Evolutionary conservation across 2,113 vertebrate species (phyloP), one percentile per base, ranked within the genome.

Genomic region (Thalassarche chlororhynchos): DNA sequence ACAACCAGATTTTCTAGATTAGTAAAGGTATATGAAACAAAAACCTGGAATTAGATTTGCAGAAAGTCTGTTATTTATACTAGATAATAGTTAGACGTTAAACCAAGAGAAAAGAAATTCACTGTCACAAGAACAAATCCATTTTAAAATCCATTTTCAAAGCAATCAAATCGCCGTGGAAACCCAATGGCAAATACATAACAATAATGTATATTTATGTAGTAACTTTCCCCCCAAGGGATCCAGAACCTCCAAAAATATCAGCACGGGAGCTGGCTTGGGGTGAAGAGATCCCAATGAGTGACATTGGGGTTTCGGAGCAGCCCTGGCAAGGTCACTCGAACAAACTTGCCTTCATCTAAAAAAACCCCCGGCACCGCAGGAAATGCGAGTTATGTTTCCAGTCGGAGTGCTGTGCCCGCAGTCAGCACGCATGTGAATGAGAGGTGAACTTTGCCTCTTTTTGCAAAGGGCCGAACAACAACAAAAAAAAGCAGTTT

Each of bases 1-100:
- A 78, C 74, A 82, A 55, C 23, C 49, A 96, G 96, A 89, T 96
- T 94, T 94, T 91, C 84, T 95, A 95, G 96, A 97, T 96, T 97
- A 96, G 89, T 72, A 76, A 79, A 96, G 58, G 66, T 64, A 95
- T 96, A 83, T 90, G 79, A 96, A 96, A 65, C 38, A 88, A 96
- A 96, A 94, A 16, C 94, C 91, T 68, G 58, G 93, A 57, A 90
- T 97, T 93, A 94, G 70, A 42, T 96, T 80, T 91, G 70, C 82
- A 94, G 89, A 42, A 95, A 85, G 66, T 80, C 78, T 87, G 70
- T 93, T 93, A 94, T 95, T 96, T 97, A 52, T 80, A 81, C 87
- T 86, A 70, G 62, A 74, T 83, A 94, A 89, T 87, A 69, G 46
- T 62, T 62, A 80, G 84, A 62, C 3, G 0, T 82, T 96, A 94